These are phyloP conservation scores for Chymomyza caudatula DNA, from an alignment of 2,888 invertebrate genomes.

Conservation along the genomic window DNA sequence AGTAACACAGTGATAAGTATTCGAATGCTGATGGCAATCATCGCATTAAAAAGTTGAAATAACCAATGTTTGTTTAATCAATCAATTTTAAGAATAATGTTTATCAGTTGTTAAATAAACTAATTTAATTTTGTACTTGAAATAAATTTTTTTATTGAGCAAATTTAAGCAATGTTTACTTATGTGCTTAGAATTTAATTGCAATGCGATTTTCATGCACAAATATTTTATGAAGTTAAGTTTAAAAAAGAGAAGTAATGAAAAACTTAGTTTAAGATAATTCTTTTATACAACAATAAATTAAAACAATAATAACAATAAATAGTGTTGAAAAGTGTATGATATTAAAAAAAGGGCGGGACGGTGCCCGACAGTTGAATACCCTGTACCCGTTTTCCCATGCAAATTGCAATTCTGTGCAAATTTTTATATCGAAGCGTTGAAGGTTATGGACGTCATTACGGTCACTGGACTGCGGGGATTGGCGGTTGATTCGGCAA, in stretches of 20 bases:
- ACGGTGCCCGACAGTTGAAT: no score
- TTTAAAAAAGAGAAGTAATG: slow-evolving; percentile 64
- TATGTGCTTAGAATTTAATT: slow-evolving; percentile 34
- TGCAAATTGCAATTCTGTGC: no score
- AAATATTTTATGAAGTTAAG: slow-evolving; percentile 63
- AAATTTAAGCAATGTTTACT: slow-evolving; percentile 38
- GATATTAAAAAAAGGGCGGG: slow-evolving; percentile 36
- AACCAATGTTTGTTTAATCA: slow-evolving; percentile 13
- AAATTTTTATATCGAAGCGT: no score
- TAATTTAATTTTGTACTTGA: slow-evolving; percentile 23
- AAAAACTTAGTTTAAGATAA: slow-evolving; percentile 46
- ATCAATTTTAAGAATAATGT: slow-evolving; percentile 14
- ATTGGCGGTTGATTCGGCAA: no score
- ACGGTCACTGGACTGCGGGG: no score
- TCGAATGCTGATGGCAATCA: not conserved
- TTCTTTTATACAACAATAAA: slow-evolving; percentile 43
- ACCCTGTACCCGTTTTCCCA: no score
- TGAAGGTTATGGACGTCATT: no score
- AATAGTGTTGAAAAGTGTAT: not conserved
- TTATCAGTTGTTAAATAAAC: not conserved
- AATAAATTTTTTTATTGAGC: slow-evolving; percentile 10
- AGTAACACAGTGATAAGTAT: not conserved
- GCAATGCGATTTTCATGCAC: slow-evolving; percentile 73
- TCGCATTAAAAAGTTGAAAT: not conserved
- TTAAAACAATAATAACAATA: slow-evolving; percentile 1